Percentiles rank a stretch among this genome's conserved stretches.
phyloP scores from a whole-genome alignment of 2,113 vertebrate species.

The Philantomba maxwellii region DNA sequence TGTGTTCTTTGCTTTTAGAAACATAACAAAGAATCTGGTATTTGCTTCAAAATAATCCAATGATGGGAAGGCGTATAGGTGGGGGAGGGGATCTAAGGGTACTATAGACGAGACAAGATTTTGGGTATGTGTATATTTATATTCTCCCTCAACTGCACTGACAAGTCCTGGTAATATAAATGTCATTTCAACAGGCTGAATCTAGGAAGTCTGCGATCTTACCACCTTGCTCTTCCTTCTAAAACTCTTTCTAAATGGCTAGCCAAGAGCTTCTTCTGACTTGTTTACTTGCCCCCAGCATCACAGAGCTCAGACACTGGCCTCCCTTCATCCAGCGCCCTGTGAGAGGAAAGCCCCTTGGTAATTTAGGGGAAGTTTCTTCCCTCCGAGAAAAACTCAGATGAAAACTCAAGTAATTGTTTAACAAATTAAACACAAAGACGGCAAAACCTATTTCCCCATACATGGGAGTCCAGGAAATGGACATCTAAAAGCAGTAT shows the following conservation, averaged over 20 bases:
- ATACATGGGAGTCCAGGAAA: not conserved
- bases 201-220: not conserved
- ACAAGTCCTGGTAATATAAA: not conserved
- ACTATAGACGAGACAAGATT: not conserved
- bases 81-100: not conserved
- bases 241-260: not conserved
- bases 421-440: not conserved
- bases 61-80: not conserved
- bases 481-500: not conserved
- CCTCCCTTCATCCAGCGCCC: not conserved
- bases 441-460: not conserved
- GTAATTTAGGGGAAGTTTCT: not conserved
- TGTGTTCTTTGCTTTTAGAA: not conserved
- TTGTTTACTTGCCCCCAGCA: not conserved
- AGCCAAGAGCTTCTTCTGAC: not conserved
- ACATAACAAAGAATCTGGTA: not conserved
- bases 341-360: not conserved
- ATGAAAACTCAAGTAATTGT: not conserved
- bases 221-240: not conserved
- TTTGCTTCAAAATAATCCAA: not conserved
- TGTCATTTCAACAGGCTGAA: not conserved
- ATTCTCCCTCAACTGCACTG: not conserved
- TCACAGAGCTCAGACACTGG: not conserved
- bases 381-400: not conserved
- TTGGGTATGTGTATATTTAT: not conserved